Base-by-base conservation (phyloP, 2,888 invertebrate genomes). In the Eupithecia vulgata region DNA sequence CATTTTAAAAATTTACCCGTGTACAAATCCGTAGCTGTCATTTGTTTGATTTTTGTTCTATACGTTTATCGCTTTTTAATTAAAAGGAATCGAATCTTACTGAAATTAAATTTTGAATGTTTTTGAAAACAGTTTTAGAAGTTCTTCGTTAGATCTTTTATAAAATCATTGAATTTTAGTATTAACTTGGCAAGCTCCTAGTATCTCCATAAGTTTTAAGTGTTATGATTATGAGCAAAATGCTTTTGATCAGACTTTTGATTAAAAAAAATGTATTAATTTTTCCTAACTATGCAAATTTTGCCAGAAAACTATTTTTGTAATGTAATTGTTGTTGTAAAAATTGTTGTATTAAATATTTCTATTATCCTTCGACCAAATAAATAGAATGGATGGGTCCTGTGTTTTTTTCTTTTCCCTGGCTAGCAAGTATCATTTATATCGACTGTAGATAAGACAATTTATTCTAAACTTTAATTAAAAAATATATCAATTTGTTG, bases 351-450 rank as follows among this genome's bases (percentile, higher is more conserved):
- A 70, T 34, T 48, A 59, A 66, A 65, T 64, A 37, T 35, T 64
- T 61, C 64, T 7, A 74, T 30, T 67, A 72, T 52, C 72, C 70
- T 75, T 75, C 75, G 75, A 75, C 75, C 75, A 75, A 75, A 75
- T 75, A 75, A 72, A 75, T 70, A 69, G 40, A 70, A 71, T 68
- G 66, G 67, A 72, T 72, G 70, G 75, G 70, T 65, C 67, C 59
- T 70, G 59, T 72, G 40, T 75, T 70, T 70, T 72, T 75, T 70
- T 65, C 35, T 67, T 67, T 45, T 48, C 75, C 75, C 72, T 67
- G 67, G 34, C 34, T 62, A n/a, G 34, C 10, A 10, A 52, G 57
- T 57, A 21, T 57, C 12, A 13, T 57, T 57, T 57, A 57, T 25
- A 57, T 57, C 57, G 57, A 57, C 13, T 13, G 13, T 5, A 25